Evolutionary conservation across 1,140 invertebrate species (phyloP).

Genomic region (Carposina sasakii): DNA sequence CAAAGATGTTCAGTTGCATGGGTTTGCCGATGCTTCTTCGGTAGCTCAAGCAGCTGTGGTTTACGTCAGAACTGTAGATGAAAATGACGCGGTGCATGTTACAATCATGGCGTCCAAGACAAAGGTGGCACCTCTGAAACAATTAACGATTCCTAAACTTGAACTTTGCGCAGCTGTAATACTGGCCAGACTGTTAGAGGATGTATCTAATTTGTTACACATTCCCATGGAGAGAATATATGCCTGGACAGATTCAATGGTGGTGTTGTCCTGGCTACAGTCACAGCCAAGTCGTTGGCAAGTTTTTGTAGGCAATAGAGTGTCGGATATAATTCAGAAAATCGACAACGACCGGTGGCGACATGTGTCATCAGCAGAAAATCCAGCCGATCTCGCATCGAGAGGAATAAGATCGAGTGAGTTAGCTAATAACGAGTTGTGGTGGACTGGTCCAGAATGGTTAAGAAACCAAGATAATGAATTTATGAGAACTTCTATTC

Average conservation of each 20-base stretch:
- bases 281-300: too few relatives aligned
- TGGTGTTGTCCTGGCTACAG: conserved; percentile 48
- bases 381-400: too few relatives aligned
- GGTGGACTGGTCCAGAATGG: conserved; percentile 2
- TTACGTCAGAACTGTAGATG: neutral
- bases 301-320: too few relatives aligned
- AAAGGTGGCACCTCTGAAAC: conserved; percentile 29
- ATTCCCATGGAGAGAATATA: conserved; percentile 22
- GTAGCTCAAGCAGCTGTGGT: conserved; percentile 13
- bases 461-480: neutral
- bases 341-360: too few relatives aligned
- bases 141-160: too few relatives aligned
- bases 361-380: too few relatives aligned
- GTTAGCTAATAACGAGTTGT: neutral
- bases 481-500: too few relatives aligned
- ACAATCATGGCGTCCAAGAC: conserved; percentile 26
- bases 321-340: too few relatives aligned
- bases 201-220: conserved; percentile 16
- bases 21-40: conserved; percentile 12
- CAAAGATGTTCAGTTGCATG: conserved; percentile 9
- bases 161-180: too few relatives aligned
- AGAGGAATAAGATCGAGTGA: neutral
- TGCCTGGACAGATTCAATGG: conserved; percentile 47
- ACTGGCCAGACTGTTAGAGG: conserved; percentile 11
- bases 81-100: neutral